Conservation (phyloP, 2,888 invertebrate genomes). For the Anoplius nigerrimus region DNA sequence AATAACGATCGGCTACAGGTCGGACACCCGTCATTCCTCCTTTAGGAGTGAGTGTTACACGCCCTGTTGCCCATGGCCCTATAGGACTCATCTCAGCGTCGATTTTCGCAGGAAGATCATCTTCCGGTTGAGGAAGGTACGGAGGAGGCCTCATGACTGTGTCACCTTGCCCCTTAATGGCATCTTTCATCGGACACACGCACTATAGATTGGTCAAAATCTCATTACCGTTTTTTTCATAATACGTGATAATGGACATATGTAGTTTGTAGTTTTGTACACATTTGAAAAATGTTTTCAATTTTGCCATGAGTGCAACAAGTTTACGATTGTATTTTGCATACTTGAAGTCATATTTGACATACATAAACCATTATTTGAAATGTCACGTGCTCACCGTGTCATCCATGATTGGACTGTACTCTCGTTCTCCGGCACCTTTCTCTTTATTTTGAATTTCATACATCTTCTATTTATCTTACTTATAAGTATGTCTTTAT, state of each 20-base stretch:
- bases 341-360: no score
- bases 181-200: background rate
- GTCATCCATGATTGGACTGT: background rate
- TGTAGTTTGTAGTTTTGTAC: no score
- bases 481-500: no score
- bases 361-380: no score
- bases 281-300: no score
- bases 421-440: background rate
- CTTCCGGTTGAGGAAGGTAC: conserved; percentile 78
- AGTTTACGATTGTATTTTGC: no score
- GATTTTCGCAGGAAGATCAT: conserved; percentile 72
- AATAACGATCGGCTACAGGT: conserved; percentile 85
- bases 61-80: conserved; percentile 83
- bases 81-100: conserved; percentile 76
- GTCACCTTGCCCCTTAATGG: no score
- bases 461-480: conserved; percentile 9
- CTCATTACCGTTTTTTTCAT: no score
- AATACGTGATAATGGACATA: no score
- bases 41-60: conserved; percentile 84
- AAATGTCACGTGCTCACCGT: conserved; percentile 20
- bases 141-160: conserved; percentile 71
- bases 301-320: no score
- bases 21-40: conserved; percentile 84
- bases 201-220: no score
- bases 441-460: conserved; percentile 6